phyloP scores from a whole-genome alignment of 2,113 vertebrate species.

The Bufo gargarizans region DNA sequence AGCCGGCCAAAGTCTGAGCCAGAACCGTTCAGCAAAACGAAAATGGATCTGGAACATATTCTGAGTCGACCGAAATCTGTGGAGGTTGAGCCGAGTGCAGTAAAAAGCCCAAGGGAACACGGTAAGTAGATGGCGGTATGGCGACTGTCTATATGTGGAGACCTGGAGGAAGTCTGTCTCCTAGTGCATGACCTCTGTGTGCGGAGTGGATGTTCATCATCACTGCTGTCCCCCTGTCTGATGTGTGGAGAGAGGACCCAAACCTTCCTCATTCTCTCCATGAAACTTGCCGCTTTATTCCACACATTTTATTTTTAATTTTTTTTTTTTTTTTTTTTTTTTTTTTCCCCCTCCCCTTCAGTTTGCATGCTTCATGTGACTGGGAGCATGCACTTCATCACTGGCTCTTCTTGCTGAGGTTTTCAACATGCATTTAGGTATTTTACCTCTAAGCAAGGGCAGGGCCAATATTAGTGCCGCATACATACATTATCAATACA shows the following conservation, averaged over 20 bases:
- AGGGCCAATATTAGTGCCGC: no score
- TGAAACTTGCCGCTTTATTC: not conserved
- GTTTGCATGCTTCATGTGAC: not conserved
- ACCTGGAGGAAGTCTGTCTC: not conserved
- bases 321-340: not conserved
- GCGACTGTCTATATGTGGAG: not conserved
- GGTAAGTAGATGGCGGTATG: constrained; percentile 65
- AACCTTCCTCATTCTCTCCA: not conserved
- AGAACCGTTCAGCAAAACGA: constrained; percentile 79
- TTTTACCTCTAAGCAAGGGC: not conserved
- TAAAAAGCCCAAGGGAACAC: constrained; percentile 72
- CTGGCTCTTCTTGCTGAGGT: not conserved
- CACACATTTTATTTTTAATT: not conserved
- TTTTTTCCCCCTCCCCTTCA: not conserved
- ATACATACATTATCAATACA: no score
- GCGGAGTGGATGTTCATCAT: not conserved
- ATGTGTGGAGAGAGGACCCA: not conserved
- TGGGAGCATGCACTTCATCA: not conserved
- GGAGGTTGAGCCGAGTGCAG: constrained; percentile 72
- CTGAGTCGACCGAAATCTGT: constrained; percentile 83
- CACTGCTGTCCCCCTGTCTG: not conserved
- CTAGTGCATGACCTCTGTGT: constrained; percentile 2
- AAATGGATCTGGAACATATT: constrained; percentile 73
- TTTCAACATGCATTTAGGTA: not conserved
- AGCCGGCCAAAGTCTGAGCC: constrained; percentile 83